These are phyloP conservation scores for Cliona cf. orientalis DNA, from an alignment of 37 sponge, comb jelly and placozoan species.

Conservation along the genomic window DNA sequence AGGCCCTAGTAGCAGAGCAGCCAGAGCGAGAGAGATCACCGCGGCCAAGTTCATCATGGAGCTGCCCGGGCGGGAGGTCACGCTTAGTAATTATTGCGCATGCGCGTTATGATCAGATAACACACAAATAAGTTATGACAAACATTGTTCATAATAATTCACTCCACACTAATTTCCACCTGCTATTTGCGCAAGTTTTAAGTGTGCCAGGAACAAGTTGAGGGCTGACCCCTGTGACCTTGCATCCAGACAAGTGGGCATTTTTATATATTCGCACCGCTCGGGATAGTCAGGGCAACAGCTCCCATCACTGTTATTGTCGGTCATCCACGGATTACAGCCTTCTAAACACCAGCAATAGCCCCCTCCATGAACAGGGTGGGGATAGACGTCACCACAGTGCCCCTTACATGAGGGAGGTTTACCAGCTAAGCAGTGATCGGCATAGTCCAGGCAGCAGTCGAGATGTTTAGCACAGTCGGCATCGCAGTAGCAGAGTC, in stretches of 20 bases:
- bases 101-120: no score
- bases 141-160: no score
- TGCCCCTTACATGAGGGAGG: conserved; percentile 5
- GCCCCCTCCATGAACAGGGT: conserved; percentile 30
- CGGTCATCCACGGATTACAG: conserved; percentile 20
- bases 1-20: no score
- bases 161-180: no score
- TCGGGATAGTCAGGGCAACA: conserved; percentile 39
- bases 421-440: neutral
- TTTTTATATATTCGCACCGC: neutral
- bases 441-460: conserved; percentile 48
- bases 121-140: no score
- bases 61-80: no score
- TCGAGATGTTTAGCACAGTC: conserved; percentile 35
- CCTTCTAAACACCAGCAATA: conserved; percentile 30
- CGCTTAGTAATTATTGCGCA: no score
- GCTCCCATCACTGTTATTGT: conserved; percentile 49
- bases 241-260: conserved; percentile 26
- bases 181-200: no score
- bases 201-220: conserved; percentile 26
- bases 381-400: neutral
- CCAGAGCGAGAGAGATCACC: no score
- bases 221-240: conserved; percentile 27
- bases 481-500: conserved; percentile 42
- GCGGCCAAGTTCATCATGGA: no score